Conservation (phyloP, 2,888 invertebrate species). For the Campopleginae sp. region DNA sequence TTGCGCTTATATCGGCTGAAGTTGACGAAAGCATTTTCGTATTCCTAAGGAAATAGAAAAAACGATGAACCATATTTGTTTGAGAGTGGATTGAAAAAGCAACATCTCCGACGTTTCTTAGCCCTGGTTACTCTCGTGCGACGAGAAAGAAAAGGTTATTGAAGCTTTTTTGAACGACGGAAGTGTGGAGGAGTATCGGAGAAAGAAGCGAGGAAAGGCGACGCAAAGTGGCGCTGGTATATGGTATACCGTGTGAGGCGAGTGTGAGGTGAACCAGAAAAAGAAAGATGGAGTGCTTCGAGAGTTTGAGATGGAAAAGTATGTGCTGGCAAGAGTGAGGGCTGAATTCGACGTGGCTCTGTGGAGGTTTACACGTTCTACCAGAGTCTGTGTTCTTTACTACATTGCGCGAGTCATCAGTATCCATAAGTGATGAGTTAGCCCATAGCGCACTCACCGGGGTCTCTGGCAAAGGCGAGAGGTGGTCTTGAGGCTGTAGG, state of each 20-base stretch:
- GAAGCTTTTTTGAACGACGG: slow-evolving; percentile 73
- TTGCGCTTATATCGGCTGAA: background rate
- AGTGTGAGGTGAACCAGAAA: slow-evolving; percentile 63
- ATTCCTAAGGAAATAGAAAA: slow-evolving; percentile 5
- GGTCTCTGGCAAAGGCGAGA: slow-evolving; percentile 63
- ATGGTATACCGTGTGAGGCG: slow-evolving; percentile 80
- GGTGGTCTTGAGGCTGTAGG: slow-evolving; percentile 53
- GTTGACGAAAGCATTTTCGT: slow-evolving; percentile 1
- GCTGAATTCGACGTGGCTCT: slow-evolving; percentile 57
- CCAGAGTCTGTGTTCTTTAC: slow-evolving; percentile 59
- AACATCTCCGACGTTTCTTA: slow-evolving; percentile 49
- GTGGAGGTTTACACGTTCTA: slow-evolving; percentile 70
- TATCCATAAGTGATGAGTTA: slow-evolving; percentile 91
- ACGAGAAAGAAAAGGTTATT: slow-evolving; percentile 80
- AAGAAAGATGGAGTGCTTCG: slow-evolving; percentile 61
- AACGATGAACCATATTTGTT: background rate
- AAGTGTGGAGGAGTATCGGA: slow-evolving; percentile 42
- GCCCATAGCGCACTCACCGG: slow-evolving; percentile 71
- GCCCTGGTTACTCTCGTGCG: slow-evolving; percentile 52
- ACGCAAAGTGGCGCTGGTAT: slow-evolving; percentile 45
- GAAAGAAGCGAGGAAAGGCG: slow-evolving; percentile 52
- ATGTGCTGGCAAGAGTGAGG: slow-evolving; percentile 67
- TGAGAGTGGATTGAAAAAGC: slow-evolving; percentile 39
- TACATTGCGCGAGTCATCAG: slow-evolving; percentile 90
- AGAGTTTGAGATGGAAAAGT: slow-evolving; percentile 65